Evolutionary conservation across 2,888 invertebrate genomes (phyloP).

Genomic region (Agonopterix alstromeriana): DNA sequence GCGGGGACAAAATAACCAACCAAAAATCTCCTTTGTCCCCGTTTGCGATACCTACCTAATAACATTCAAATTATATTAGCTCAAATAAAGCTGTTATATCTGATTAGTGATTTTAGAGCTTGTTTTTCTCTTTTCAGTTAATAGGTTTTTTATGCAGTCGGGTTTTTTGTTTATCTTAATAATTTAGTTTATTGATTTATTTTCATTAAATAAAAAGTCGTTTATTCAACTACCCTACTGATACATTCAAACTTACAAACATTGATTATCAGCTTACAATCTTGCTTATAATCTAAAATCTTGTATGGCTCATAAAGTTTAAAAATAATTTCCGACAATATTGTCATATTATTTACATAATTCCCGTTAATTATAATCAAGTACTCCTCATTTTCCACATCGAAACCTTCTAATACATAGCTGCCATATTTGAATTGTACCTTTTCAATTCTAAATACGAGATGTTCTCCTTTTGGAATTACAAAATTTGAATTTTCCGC

Average conservation of each 20-base stretch:
- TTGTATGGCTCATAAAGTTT: slow-evolving; percentile 54
- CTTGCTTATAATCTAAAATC: slow-evolving; percentile 24
- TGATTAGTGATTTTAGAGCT: no score
- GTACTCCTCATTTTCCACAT: slow-evolving; percentile 32
- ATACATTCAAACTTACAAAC: slow-evolving; percentile 55
- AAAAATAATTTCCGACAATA: slow-evolving; percentile 30
- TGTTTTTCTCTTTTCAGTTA: no score
- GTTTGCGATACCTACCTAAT: no score
- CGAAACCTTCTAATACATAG: slow-evolving; percentile 36
- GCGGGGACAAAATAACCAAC: no score
- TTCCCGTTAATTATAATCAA: slow-evolving; percentile 42
- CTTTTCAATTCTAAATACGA: slow-evolving; percentile 40
- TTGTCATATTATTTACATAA: slow-evolving; percentile 30
- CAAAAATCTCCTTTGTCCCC: no score
- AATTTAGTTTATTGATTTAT: no score
- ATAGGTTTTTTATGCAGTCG: no score
- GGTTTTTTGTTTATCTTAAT: no score
- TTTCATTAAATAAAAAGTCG: no score
- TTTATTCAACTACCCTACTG: no score
- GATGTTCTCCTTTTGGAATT: slow-evolving; percentile 45
- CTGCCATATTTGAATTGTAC: slow-evolving; percentile 45
- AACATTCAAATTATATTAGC: no score
- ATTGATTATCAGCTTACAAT: slow-evolving; percentile 46
- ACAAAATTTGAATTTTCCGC: slow-evolving; percentile 59
- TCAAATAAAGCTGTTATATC: no score